Conservation (phyloP, 1,140 invertebrate genomes). For the Riptortus pedestris region DNA sequence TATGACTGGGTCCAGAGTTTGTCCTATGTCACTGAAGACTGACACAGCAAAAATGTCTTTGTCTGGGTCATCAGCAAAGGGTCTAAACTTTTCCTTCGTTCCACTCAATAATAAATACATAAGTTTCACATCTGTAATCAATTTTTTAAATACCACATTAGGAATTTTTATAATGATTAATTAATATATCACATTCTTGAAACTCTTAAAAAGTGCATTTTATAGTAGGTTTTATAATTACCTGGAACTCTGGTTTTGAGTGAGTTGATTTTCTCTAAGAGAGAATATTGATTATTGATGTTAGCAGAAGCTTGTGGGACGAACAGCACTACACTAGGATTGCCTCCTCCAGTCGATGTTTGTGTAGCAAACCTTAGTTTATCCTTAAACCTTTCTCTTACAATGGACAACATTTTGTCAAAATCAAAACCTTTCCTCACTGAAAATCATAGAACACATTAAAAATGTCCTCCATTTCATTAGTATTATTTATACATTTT, state of each 20-base stretch:
- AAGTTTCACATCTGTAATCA: conserved; percentile 25
- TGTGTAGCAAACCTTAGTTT: not conserved
- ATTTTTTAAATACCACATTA: no score
- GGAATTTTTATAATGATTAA: no score
- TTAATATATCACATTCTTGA: no score
- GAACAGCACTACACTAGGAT: conserved; percentile 8
- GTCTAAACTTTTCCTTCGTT: conserved; percentile 11
- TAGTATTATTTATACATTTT: no score
- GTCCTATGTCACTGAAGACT: not conserved
- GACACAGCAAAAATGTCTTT: conserved; percentile 17
- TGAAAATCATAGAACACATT: no score
- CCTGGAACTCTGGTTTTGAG: conserved; percentile 18
- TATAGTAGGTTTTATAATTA: not conserved
- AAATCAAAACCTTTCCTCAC: conserved; percentile 13
- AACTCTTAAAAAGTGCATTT: no score
- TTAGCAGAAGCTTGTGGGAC: not conserved
- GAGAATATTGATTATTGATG: not conserved
- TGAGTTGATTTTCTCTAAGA: not conserved
- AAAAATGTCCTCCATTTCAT: no score
- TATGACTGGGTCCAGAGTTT: not conserved
- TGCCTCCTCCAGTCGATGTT: not conserved
- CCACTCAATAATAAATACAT: conserved; percentile 16
- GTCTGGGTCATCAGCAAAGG: conserved; percentile 14
- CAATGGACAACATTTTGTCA: not conserved
- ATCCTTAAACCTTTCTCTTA: conserved; percentile 16